phyloP scores from a whole-genome alignment of 2,113 vertebrate genomes.

The Microcebus tavaratra region DNA sequence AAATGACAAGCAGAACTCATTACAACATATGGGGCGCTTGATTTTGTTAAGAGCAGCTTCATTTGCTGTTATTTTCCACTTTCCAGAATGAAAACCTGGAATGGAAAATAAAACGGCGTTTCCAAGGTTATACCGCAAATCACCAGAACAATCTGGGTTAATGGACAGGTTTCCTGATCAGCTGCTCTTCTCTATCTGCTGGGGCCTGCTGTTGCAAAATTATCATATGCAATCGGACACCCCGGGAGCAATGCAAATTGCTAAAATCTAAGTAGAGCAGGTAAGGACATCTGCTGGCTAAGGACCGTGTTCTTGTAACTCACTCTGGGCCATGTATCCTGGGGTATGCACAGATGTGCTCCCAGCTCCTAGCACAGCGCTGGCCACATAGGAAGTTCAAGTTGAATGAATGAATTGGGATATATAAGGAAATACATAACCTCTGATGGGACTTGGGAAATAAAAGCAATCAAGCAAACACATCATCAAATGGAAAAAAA shows the following conservation, averaged over 20 bases:
- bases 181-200: conserved; percentile 12
- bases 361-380: background rate
- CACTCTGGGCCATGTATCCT: background rate
- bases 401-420: background rate
- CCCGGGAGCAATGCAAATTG: background rate
- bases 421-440: background rate
- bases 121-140: background rate
- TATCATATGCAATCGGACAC: background rate
- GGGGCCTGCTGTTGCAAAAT: conserved; percentile 40
- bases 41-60: background rate
- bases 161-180: conserved; percentile 8
- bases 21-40: background rate
- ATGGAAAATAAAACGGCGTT: background rate
- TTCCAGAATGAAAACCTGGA: background rate
- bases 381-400: background rate
- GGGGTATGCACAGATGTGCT: background rate
- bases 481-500: background rate
- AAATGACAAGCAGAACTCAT: background rate
- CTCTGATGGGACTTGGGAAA: background rate
- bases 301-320: background rate
- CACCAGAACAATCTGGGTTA: conserved; percentile 19
- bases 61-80: background rate
- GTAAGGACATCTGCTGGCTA: background rate
- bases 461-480: background rate
- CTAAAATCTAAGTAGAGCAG: background rate